Conservation (phyloP, 2,113 vertebrate genomes). For the Xenopus borealis region DNA sequence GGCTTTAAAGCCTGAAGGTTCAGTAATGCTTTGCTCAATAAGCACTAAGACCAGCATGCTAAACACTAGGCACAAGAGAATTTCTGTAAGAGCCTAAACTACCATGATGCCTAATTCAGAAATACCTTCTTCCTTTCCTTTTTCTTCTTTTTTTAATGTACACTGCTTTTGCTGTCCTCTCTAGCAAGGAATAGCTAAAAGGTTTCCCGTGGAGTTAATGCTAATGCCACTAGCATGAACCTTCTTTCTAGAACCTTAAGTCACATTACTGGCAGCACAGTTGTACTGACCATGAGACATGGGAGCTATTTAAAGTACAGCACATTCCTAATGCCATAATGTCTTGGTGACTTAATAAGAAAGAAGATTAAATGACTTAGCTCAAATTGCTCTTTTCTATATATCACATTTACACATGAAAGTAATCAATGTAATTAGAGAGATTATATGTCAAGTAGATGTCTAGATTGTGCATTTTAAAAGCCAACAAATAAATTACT, state of each 20-base stretch:
- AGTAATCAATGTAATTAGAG: too few relatives aligned
- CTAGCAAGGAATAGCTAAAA: neutral
- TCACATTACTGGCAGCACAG: constrained; percentile 44
- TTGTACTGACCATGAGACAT: constrained; percentile 41
- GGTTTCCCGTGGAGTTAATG: constrained; percentile 51
- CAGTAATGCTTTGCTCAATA: constrained; percentile 33
- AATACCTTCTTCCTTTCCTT: neutral
- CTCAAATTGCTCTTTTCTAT: neutral
- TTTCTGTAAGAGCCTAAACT: constrained; percentile 43
- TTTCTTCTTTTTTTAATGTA: constrained; percentile 31
- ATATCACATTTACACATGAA: neutral
- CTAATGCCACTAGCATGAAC: constrained; percentile 36
- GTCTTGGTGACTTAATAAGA: constrained; percentile 22
- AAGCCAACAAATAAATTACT: too few relatives aligned
- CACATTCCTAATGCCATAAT: constrained; percentile 32
- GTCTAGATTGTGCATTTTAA: too few relatives aligned
- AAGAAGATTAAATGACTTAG: constrained; percentile 32
- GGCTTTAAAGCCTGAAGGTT: constrained; percentile 35
- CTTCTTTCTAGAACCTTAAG: constrained; percentile 46
- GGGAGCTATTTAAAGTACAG: constrained; percentile 22
- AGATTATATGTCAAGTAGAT: too few relatives aligned
- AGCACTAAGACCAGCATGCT: constrained; percentile 15
- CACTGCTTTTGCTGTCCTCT: constrained; percentile 46
- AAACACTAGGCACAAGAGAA: constrained; percentile 40
- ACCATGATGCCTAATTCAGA: constrained; percentile 27